Percentiles rank a stretch among this genome's conserved stretches.
phyloP scores from a whole-genome alignment of 2,113 vertebrate species.

The Muntiacus reevesi region DNA sequence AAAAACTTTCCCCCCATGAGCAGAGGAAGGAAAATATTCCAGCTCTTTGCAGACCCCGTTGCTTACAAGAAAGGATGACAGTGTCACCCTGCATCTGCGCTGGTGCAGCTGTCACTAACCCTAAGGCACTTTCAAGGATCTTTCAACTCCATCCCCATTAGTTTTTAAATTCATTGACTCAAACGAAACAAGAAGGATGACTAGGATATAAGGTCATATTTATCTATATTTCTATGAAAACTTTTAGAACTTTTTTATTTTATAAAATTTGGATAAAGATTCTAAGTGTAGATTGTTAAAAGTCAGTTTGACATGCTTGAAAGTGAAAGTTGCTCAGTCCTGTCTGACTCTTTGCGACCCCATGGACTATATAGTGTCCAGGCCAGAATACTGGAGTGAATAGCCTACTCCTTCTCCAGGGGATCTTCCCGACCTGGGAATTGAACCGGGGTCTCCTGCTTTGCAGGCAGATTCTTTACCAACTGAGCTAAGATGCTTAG shows the following conservation, averaged over 20 bases:
- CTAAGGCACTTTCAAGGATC: not conserved
- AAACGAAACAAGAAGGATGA: not conserved
- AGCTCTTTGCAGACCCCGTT: not conserved
- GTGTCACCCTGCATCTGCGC: accelerated
- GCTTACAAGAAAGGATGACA: not conserved
- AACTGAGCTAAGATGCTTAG: not conserved
- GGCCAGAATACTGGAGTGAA: not conserved
- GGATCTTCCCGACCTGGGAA: not conserved
- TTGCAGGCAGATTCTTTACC: not conserved
- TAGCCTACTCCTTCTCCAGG: not conserved
- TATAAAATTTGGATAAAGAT: not conserved
- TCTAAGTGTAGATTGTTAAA: not conserved
- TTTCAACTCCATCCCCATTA: not conserved
- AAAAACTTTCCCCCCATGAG: not conserved
- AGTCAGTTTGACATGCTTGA: not conserved
- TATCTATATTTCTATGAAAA: not conserved
- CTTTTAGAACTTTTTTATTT: not conserved
- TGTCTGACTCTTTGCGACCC: accelerated
- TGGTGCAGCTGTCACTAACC: not conserved
- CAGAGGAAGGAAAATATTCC: not conserved
- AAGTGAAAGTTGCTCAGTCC: not conserved
- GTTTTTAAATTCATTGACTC: not conserved
- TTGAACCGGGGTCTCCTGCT: accelerated
- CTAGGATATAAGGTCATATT: not conserved
- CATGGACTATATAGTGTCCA: not conserved